Percentiles rank a stretch among this genome's conserved stretches.
Evolutionary conservation across 2,113 vertebrate species (phyloP).

Genomic region (Brienomyrus brachyistius): DNA sequence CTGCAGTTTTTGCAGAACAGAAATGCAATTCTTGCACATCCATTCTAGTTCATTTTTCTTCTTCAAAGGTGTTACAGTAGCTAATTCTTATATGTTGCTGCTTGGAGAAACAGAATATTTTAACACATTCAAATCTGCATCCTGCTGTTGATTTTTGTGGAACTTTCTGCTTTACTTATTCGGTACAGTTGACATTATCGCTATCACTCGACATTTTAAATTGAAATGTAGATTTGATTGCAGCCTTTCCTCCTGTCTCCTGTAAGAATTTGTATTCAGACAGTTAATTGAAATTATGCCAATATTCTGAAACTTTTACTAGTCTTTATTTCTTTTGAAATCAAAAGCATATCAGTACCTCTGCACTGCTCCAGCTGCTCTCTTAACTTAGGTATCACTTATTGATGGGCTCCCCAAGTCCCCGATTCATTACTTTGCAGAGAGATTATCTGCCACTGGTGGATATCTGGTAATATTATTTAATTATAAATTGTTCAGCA

Average conservation of each 20-base stretch:
- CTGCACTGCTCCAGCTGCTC: background rate
- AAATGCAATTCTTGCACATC: background rate
- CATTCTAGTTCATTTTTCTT: background rate
- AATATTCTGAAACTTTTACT: background rate
- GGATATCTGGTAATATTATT: background rate
- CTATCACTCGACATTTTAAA: background rate
- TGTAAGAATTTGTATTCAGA: background rate
- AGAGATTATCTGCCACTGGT: no score
- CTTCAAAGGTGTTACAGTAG: background rate
- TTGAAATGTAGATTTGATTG: background rate
- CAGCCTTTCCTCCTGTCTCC: background rate
- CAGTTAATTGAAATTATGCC: background rate
- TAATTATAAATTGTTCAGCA: background rate
- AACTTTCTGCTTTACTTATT: background rate
- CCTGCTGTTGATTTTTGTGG: background rate
- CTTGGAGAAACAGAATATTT: background rate
- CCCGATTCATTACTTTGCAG: background rate
- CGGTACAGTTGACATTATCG: background rate
- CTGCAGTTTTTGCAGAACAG: background rate
- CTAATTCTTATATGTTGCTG: background rate
- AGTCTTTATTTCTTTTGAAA: background rate
- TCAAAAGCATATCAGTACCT: background rate
- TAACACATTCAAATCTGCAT: background rate
- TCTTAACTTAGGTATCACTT: background rate
- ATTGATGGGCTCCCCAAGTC: background rate